Conservation (phyloP, 2,797 vertebrate genomes). For the Paedocypris micromegethes region DNA sequence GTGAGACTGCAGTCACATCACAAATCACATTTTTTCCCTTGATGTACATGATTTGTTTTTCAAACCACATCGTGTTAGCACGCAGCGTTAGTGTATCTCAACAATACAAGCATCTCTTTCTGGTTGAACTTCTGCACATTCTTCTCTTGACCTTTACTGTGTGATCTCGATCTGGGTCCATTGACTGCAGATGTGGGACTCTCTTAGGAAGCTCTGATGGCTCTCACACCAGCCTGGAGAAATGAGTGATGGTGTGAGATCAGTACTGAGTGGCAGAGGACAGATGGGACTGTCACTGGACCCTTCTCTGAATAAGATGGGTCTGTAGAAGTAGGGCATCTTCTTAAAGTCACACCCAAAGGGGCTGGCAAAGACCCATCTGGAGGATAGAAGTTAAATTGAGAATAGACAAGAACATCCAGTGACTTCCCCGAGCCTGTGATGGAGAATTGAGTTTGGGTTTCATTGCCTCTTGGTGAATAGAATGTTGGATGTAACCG, state of each 20-base stretch:
- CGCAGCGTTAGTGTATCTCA: too few species aligned
- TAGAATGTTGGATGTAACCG: background rate
- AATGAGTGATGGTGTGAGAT: constrained; percentile 24
- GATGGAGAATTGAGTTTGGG: background rate
- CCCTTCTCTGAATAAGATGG: constrained; percentile 14
- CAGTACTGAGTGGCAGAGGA: constrained; percentile 36
- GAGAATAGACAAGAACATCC: constrained; percentile 4
- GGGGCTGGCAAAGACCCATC: constrained; percentile 11
- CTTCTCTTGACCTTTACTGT: constrained; percentile 9
- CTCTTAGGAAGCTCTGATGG: constrained; percentile 1
- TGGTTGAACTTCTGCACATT: background rate
- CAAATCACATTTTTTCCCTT: too few species aligned
- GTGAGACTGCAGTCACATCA: too few species aligned
- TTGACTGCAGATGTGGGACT: background rate
- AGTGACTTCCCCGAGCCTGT: background rate
- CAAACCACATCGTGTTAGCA: too few species aligned
- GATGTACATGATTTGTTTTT: too few species aligned
- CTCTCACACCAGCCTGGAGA: constrained; percentile 11
- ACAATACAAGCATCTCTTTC: too few species aligned
- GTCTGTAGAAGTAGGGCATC: constrained; percentile 28
- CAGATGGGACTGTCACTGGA: constrained; percentile 37
- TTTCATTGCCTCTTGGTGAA: background rate
- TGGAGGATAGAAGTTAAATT: constrained; percentile 16
- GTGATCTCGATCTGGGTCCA: constrained; percentile 2
- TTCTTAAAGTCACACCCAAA: constrained; percentile 34